These are phyloP conservation scores for Danio jaintianensis DNA, from an alignment of 2,797 vertebrate genomes.

Conservation along the genomic window DNA sequence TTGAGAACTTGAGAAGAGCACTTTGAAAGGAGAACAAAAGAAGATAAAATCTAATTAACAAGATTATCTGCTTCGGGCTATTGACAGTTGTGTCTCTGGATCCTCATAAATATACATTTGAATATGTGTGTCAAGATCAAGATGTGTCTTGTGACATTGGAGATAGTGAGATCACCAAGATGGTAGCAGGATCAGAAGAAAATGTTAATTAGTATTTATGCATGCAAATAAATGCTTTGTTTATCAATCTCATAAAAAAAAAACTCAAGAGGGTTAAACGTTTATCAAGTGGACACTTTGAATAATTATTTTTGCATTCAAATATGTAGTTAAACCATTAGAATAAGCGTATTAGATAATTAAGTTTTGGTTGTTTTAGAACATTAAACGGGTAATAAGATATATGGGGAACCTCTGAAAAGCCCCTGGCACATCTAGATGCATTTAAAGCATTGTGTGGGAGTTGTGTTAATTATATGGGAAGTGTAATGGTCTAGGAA, in stretches of 20 bases:
- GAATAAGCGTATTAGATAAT: not conserved
- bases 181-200: slow-evolving; percentile 46
- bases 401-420: not conserved
- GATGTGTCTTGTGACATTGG: slow-evolving; percentile 78
- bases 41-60: slow-evolving; percentile 80
- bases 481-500: not conserved
- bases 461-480: slow-evolving; percentile 8
- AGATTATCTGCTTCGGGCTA: slow-evolving; percentile 70
- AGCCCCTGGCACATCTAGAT: not conserved
- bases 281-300: slow-evolving; percentile 30
- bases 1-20: slow-evolving; percentile 70
- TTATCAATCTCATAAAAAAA: slow-evolving; percentile 68
- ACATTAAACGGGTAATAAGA: not conserved
- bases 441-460: not conserved
- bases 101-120: slow-evolving; percentile 81
- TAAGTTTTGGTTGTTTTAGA: not conserved
- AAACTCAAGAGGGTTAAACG: slow-evolving; percentile 62
- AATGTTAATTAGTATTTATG: slow-evolving; percentile 62
- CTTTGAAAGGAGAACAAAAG: slow-evolving; percentile 72
- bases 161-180: slow-evolving; percentile 72
- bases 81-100: slow-evolving; percentile 74
- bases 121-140: slow-evolving; percentile 77
- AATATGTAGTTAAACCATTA: slow-evolving; percentile 16
- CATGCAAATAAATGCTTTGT: slow-evolving; percentile 81
- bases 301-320: slow-evolving; percentile 26